Conservation (phyloP, 1,140 invertebrate genomes). For the Plodia interpunctella region DNA sequence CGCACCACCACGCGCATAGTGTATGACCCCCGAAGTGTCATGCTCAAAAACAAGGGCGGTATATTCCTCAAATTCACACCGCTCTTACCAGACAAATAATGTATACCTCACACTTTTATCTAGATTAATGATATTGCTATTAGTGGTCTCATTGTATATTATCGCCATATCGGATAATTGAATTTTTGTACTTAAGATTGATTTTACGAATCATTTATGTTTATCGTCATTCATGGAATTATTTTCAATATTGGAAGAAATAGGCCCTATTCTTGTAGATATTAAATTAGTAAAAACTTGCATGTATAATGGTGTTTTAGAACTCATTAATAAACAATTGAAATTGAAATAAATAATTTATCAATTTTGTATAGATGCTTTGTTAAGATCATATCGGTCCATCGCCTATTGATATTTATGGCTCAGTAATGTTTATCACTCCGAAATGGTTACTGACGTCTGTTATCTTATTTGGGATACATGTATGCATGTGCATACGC, state of each 20-base stretch:
- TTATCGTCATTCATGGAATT: not conserved
- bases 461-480: conserved; percentile 5
- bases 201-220: not conserved
- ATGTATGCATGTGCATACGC: not conserved
- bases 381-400: not conserved
- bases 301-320: too few species aligned
- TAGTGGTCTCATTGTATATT: conserved; percentile 3
- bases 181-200: conserved; percentile 11
- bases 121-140: too few species aligned
- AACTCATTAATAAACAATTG: too few species aligned
- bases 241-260: not conserved
- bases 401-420: not conserved
- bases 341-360: too few species aligned
- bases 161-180: not conserved
- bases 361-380: too few species aligned
- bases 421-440: too few species aligned
- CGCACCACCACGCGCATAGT: conserved; percentile 50
- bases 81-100: not conserved
- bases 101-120: not conserved
- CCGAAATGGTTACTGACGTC: not conserved
- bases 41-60: conserved; percentile 67
- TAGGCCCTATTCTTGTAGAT: not conserved
- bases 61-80: conserved; percentile 59
- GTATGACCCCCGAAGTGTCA: conserved; percentile 63
- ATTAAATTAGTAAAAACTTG: too few species aligned